Evolutionary conservation across 1,140 invertebrate genomes (phyloP), one percentile per base, ranked within the genome.

Genomic region (Hyphantria cunea): DNA sequence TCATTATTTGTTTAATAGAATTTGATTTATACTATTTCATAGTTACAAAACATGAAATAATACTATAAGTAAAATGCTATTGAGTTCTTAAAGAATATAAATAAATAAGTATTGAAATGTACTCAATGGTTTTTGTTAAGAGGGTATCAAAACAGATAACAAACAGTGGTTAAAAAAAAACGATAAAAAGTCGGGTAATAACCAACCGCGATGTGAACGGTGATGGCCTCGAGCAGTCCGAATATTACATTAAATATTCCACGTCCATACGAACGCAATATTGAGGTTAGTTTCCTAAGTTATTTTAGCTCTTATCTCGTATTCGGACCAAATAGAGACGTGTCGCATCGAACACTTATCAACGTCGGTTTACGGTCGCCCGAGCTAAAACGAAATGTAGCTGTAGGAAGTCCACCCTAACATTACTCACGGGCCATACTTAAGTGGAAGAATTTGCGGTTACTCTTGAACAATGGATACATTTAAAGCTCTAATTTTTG

Each of bases 271-370:
- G 13, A 5, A 13, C 33, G 33, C 13, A 45, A 58, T 58, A 58
- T 58, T 31, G 45, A 41, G 55, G 55, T 58, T 58, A 49, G 55
- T 58, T 58, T 58, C 33, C 13, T 59, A 65, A 71, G 62, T 72
- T 74, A 76, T 79, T 74, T 66, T 37, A 68, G 56, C 66, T 73
- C 68, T 78, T 74, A 76, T 75, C 72, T 74, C 68, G 67, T 51
- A 73, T 73, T 74, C 64, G 68, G 56, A 66, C 70, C 63, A 78
- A 77, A 81, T 81, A 79, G 72, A 81, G 82, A 80, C 53, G 63
- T 76, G 76, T 82, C 67, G 66, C 70, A 74, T 78, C 56, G 76
- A 75, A 79, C 77, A 80, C 79, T 79, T 83, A 82, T 83, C 80
- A 84, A 81, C 68, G 80, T 82, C 78, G 71, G 66, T 76, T 75